Percentiles rank a stretch among this genome's conserved stretches.
Conservation (phyloP, 2,888 invertebrate species). For the Chrysotoxum bicinctum region DNA sequence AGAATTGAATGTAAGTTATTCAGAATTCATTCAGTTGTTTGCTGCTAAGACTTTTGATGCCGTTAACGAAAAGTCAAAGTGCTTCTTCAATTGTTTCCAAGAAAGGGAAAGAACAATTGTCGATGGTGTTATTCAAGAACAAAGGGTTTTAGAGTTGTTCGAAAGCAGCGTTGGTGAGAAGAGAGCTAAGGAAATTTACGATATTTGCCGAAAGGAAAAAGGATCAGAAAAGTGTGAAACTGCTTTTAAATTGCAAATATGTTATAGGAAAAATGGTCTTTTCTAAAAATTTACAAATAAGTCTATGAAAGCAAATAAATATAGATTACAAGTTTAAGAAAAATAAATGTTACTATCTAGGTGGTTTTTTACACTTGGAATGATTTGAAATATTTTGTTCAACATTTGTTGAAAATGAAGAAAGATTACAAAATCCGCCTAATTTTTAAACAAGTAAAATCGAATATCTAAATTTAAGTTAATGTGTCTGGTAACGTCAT, state of each 20-base stretch:
- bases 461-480: too few relatives aligned
- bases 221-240: conserved; percentile 16
- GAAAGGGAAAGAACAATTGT: background rate
- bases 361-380: too few relatives aligned
- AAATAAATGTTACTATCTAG: too few relatives aligned
- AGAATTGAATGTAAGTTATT: background rate
- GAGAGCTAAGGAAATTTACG: conserved; percentile 1
- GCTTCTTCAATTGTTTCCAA: conserved; percentile 20
- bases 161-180: background rate
- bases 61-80: background rate
- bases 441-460: too few relatives aligned
- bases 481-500: too few relatives aligned
- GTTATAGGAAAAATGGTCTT: background rate
- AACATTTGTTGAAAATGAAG: too few relatives aligned
- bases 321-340: background rate
- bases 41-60: background rate
- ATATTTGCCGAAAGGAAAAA: background rate
- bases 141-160: background rate
- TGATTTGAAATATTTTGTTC: too few relatives aligned
- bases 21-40: background rate
- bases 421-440: too few relatives aligned
- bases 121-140: conserved; percentile 16
- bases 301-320: background rate
- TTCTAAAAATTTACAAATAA: background rate
- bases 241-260: conserved; percentile 9